phyloP scores from a whole-genome alignment of 2,888 invertebrate species.

The Drosophila infuscata region DNA sequence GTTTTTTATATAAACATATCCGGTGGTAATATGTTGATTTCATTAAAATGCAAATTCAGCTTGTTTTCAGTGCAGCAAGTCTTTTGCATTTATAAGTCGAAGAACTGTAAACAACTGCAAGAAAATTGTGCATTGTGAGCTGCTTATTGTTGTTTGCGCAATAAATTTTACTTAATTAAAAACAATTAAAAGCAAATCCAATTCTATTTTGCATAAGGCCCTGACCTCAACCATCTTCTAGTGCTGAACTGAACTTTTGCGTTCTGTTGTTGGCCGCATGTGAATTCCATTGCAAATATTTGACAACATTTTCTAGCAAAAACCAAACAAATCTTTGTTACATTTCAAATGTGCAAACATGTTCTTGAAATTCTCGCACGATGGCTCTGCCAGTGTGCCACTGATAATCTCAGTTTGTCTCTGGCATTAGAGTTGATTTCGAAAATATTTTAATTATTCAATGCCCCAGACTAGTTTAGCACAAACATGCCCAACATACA shows the following conservation, averaged over 20 bases:
- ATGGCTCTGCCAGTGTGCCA: constrained; percentile 6
- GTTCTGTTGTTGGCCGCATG: constrained; percentile 18
- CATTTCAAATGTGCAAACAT: constrained; percentile 76
- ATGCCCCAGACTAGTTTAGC: constrained; percentile 30
- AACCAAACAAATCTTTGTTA: constrained; percentile 71
- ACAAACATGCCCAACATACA: neutral
- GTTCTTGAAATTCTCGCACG: neutral
- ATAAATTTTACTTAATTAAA: constrained; percentile 82
- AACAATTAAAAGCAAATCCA: constrained; percentile 82
- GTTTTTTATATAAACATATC: constrained; percentile 36
- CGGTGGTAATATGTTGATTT: constrained; percentile 48
- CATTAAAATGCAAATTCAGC: constrained; percentile 62
- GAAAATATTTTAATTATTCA: constrained; percentile 68
- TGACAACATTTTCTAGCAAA: constrained; percentile 62
- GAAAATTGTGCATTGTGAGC: constrained; percentile 42
- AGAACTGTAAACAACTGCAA: constrained; percentile 14
- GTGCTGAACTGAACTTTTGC: neutral
- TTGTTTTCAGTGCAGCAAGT: constrained; percentile 23
- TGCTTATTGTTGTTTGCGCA: constrained; percentile 68
- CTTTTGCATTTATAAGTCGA: constrained; percentile 32
- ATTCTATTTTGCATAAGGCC: constrained; percentile 52
- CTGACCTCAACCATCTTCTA: constrained; percentile 23
- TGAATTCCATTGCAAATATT: constrained; percentile 69
- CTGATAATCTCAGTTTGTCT: constrained; percentile 62
- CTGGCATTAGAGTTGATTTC: constrained; percentile 58